Base-by-base conservation (phyloP, 2,888 invertebrate genomes). In the Esperia sulphurella region DNA sequence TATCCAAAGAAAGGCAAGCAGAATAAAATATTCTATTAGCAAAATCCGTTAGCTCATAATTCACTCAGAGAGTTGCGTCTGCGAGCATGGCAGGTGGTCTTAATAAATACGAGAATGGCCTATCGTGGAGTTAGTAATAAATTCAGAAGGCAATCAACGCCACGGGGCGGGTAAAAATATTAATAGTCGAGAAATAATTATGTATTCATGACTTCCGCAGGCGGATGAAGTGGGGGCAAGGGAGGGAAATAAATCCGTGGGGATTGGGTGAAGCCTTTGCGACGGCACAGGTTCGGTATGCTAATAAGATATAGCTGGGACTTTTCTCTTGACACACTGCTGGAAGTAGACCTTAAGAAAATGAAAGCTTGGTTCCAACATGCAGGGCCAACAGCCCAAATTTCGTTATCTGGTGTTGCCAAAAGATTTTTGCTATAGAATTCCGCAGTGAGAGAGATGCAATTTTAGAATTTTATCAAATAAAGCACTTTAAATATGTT, bases 101-200 rank as follows among this genome's bases (percentile, higher is more conserved):
- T 87, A 85, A 89, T 89, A 89, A 89, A 88, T 89, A 86, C 83
- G 84, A 80, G 81, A 86, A 86, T 81, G 83, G 78, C 78, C 82
- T 84, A 87, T 85, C 74, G 77, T 69, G 64, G 75, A 82, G 80
- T 80, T 82, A 79, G 83, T 88, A 88, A 89, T 89, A 89, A 88
- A 89, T 89, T 88, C 89, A 89, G 83, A 83, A 89, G 86, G 88
- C 90, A 89, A 89, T 89, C 89, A 89, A 86, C 89, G 85, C 84
- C 71, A 75, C 83, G 83, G 77, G n/a, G 78, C 74, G 79, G 79
- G 83, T 85, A 89, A 89, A 89, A 89, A 87, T 88, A 88, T 87
- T 88, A 89, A 89, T 84, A 85, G 85, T 76, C 66, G 83, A 81
- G 85, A 85, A 83, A 84, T 85, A 83, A 88, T 89, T 88, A 88